phyloP scores from a whole-genome alignment of 2,113 vertebrate species.

The Dicrurus megarhynchus region DNA sequence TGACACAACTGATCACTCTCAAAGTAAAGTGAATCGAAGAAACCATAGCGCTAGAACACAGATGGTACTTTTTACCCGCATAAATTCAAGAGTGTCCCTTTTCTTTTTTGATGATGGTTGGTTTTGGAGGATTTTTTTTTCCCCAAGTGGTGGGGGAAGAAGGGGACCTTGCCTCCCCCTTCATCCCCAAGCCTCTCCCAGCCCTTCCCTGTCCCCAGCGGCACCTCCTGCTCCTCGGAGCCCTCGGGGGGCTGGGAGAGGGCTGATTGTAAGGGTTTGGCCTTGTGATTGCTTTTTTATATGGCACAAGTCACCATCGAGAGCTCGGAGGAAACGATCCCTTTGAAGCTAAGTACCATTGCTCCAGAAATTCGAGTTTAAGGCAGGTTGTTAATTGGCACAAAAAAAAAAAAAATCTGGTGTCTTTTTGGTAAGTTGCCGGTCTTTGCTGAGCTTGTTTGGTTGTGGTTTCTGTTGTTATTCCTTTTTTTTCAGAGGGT shows the following conservation, averaged over 20 bases:
- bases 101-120: neutral
- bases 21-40: constrained; percentile 84
- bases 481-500: neutral
- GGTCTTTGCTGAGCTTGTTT: constrained; percentile 10
- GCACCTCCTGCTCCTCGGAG: neutral
- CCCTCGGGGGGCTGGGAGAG: neutral
- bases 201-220: neutral
- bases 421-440: constrained; percentile 41
- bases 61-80: constrained; percentile 88
- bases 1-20: constrained; percentile 81
- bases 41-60: constrained; percentile 74
- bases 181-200: constrained; percentile 13
- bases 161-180: neutral
- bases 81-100: constrained; percentile 64
- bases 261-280: constrained; percentile 24
- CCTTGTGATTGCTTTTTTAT: constrained; percentile 50
- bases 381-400: constrained; percentile 96
- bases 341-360: constrained; percentile 65
- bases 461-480: constrained; percentile 18
- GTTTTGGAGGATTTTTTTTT: neutral
- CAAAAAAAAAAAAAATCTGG: constrained; percentile 65
- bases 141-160: neutral
- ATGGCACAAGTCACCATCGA: constrained; percentile 74
- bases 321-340: constrained; percentile 62
- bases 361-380: constrained; percentile 82